Percentiles rank a stretch among this genome's conserved stretches.
Evolutionary conservation across 2,113 vertebrate genomes (phyloP).

Genomic region (Genyomyrus donnyi): DNA sequence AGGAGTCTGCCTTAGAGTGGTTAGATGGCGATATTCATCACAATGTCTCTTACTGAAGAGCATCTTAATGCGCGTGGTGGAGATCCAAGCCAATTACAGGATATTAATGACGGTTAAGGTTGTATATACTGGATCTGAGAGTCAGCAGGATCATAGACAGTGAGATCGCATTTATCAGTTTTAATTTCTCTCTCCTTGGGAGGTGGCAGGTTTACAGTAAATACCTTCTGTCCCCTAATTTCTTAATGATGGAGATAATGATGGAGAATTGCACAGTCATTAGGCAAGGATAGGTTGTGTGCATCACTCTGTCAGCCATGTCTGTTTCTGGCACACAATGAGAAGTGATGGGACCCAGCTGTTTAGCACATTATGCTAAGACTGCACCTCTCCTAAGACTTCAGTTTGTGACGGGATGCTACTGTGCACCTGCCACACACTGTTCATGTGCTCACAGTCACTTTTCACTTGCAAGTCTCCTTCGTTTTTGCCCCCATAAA

Average conservation of each 20-base stretch:
- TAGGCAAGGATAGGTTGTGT: conserved; percentile 92
- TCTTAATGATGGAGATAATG: conserved; percentile 99
- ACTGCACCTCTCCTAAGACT: conserved; percentile 27
- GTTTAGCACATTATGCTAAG: conserved; percentile 65
- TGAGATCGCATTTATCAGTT: conserved; percentile 98
- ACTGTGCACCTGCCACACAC: background rate
- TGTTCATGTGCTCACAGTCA: background rate
- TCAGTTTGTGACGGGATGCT: background rate
- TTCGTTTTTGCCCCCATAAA: conserved; percentile 33
- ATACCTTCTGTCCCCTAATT: conserved; percentile 99
- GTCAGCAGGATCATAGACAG: conserved; percentile 97
- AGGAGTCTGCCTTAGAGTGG: background rate
- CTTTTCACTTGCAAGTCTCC: background rate
- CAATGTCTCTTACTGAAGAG: background rate
- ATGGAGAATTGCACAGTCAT: conserved; percentile 98
- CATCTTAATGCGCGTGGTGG: conserved; percentile 21
- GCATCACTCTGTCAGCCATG: conserved; percentile 94
- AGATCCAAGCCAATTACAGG: conserved; percentile 73
- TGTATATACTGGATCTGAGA: conserved; percentile 84
- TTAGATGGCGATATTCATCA: background rate
- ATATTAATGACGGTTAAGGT: conserved; percentile 89
- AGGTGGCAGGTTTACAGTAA: conserved; percentile 99
- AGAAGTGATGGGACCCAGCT: conserved; percentile 97
- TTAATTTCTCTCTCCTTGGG: conserved; percentile 99
- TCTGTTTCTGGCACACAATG: conserved; percentile 84